Base-by-base conservation (phyloP, 1,140 invertebrate species). In the Drosophila orosa region DNA sequence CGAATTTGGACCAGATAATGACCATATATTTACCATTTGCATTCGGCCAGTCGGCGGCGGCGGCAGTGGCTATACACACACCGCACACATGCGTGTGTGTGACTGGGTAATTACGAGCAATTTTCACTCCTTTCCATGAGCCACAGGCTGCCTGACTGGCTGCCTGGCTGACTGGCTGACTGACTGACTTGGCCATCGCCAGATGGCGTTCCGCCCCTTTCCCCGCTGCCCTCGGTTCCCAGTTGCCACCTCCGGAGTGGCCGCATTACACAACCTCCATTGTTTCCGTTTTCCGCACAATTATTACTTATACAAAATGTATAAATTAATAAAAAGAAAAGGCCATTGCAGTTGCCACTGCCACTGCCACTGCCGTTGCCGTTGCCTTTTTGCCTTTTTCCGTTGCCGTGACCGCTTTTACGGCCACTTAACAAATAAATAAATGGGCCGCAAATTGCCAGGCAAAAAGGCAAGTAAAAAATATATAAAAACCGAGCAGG, bases 251-350 rank as follows among this genome's bases (percentile, higher is more conserved):
- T 76, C 35, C 55, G 31, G 68, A 66, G 62, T 66, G 75, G 81
- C 84, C 72, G 74, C 84, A 89, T 89, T 90, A 74, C 83, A 86
- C 83, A 86, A 86, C 84, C 82, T 90, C 87, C 87, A 90, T 90
- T 90, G 87, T 90, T 90, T 87, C 82, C 87, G 80, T 90, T 90
- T 90, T 90, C 85, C 79, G 84, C 80, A 89, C 84, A 89, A 89
- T 89, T 89, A 89, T 89, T 90, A 89, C 85, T 74, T 89, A 87
- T 89, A 86, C 83, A 86, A 86, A 87, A 85, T 85, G 81, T 85
- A 85, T 85, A 86, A 87, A 87, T 87, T 86, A 80, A 78, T 55
- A 78, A 68, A 71, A 74, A 72, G 59, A 55, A 61, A 74, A 75
- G 40, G 65, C 67, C 67, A 71, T 58, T 72, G 69, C 66, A 72